Evolutionary conservation across 1,140 invertebrate genomes (phyloP), one percentile per base, ranked within the genome.

Genomic region (Streblospio benedicti): DNA sequence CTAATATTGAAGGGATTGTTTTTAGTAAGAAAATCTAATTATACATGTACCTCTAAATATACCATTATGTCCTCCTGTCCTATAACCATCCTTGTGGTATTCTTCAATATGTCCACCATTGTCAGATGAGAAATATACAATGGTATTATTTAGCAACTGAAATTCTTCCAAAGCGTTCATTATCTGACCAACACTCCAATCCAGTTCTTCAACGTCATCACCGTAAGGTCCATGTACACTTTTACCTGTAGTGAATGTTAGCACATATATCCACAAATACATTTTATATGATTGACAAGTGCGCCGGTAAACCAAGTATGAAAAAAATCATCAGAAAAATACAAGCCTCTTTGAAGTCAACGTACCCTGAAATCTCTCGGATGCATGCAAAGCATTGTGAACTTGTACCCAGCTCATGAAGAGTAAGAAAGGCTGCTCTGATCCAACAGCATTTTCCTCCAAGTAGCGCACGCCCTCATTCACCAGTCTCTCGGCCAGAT

Each of bases 51-150:
- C 70, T 67, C 63, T 70, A 28, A 73, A 75, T 14, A 67, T 67
- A 27, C 74, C 76, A 71, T 80, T 79, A 58, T 64, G 71, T 4
- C 79, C 79, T 12, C 79, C 79, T 52, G 74, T 70, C 0, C 66
- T 54, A 33, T 69, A 56, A 5, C 76, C 75, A 56, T 68, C 1
- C 1, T 58, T 35, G 30, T 69, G 69, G 9, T 51, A 57, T 61
- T 78, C 75, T 64, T 77, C 76, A 20, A 79, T 49, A 62, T 76
- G 73, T 12, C 63, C 77, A 3, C 80, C 80, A 68, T 81, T 81
- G 65, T 82, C 80, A 41, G 74, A 77, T 1, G 72, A 72, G 50
- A 78, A 77, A 57, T 78, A 71, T 0, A 78, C 74, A 57, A 78
- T 67, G 6, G 76, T 78, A 50, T 77, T 70, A 20, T 76, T 69